Evolutionary conservation across 2,797 vertebrate species (phyloP), one percentile per base, ranked within the genome.

Genomic region (Syngnathus acus): DNA sequence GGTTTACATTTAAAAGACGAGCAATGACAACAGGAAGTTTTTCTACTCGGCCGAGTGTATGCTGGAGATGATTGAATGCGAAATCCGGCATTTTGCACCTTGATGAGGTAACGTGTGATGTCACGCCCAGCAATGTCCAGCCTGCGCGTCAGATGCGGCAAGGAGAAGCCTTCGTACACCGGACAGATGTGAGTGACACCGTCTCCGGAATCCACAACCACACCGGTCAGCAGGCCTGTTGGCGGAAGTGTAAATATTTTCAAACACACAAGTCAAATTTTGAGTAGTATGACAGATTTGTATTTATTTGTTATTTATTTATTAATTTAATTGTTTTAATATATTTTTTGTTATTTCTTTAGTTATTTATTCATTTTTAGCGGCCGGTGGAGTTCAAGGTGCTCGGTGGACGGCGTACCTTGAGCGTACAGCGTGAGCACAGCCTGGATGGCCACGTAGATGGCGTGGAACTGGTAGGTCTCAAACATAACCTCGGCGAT

Each of bases 401-500:
- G 26, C 26, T 32, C 26, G 3, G 26, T 32, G 26, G 26, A 32
- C 26, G 26, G 26, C 26, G 26, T 38, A 93, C 93, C 93, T 68
- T 94, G 92, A 53, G 93, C 93, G 0, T 94, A 94, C 37, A 94
- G 90, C 0, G 92, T 93, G 62, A 94, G 90, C 54, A 94, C 92
- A 0, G 93, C 93, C 80, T 94, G 93, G 10, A 94, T 94, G 0
- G 89, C 93, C 38, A 94, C 86, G 5, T 93, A 93, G 69, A 94
- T 90, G 50, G 90, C 89, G 0, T 91, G 84, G 48, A 93, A 94
- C 80, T 89, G 83, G 76, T 94, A 94, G 3, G 78, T 93, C 87
- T 93, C 91, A 57, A 93, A 93, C 91, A 92, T 92, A 70, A 93
- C 90, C 82, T 94, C 93, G 0, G 91, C 59, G 5, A 94, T 91